These are phyloP conservation scores for Phocoena sinus DNA, from an alignment of 2,113 vertebrate species.

Conservation along the genomic window DNA sequence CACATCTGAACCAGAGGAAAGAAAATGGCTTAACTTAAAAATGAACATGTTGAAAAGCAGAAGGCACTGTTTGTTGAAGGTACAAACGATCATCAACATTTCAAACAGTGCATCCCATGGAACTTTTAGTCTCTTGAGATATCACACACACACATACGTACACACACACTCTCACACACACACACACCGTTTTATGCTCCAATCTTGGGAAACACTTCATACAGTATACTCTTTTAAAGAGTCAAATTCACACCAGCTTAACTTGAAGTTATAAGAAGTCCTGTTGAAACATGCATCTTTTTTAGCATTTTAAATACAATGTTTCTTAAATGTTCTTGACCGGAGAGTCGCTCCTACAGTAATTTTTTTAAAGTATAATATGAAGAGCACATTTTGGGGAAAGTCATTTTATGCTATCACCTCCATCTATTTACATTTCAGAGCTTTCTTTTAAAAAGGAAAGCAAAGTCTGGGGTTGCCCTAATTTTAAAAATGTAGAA, in stretches of 20 bases:
- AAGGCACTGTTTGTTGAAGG: background rate
- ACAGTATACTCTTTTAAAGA: background rate
- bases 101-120: background rate
- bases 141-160: background rate
- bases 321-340: background rate
- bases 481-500: background rate
- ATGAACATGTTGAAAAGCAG: background rate
- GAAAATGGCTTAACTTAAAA: slow-evolving; percentile 56
- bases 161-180: background rate
- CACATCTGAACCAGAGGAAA: background rate
- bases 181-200: background rate
- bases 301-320: background rate
- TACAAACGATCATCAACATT: slow-evolving; percentile 28
- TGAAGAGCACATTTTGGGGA: background rate
- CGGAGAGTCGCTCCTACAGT: background rate
- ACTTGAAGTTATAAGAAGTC: background rate
- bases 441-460: background rate
- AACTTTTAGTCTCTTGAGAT: background rate
- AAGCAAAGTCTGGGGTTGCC: background rate
- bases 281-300: background rate
- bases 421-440: background rate
- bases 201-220: background rate
- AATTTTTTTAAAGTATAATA: background rate
- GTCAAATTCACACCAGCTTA: background rate
- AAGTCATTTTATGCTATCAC: background rate